Conservation (phyloP, 2,888 invertebrate species). For the Argyresthia goedartella region DNA sequence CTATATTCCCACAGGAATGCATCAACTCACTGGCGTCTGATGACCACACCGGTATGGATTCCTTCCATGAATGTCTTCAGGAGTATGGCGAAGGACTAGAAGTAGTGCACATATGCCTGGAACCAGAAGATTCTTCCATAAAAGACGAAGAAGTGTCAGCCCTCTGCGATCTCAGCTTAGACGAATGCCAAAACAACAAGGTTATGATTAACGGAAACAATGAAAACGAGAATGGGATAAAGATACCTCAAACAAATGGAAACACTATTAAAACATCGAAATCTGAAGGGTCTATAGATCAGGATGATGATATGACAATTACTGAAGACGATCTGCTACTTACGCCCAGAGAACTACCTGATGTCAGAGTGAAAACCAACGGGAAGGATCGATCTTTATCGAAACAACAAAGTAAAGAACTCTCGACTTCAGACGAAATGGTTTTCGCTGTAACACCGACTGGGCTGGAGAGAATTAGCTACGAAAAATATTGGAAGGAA, state of each 20-base stretch:
- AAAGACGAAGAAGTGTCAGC: constrained; percentile 63
- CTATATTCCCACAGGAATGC: constrained; percentile 47
- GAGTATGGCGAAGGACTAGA: constrained; percentile 75
- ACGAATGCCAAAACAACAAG: constrained; percentile 38
- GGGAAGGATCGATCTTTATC: constrained; percentile 38
- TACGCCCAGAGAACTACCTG: constrained; percentile 45
- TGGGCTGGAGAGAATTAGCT: constrained; percentile 62
- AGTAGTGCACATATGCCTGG: constrained; percentile 73
- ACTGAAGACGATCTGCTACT: constrained; percentile 56
- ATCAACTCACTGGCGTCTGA: constrained; percentile 70
- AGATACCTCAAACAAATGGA: constrained; percentile 8
- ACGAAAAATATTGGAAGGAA: constrained; percentile 63
- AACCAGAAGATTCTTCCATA: constrained; percentile 70
- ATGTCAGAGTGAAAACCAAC: constrained; percentile 40
- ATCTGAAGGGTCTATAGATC: constrained; percentile 55
- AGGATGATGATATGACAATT: constrained; percentile 63
- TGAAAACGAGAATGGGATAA: constrained; percentile 21
- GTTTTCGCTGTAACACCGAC: constrained; percentile 66
- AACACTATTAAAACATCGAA: constrained; percentile 21
- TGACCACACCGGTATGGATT: constrained; percentile 74
- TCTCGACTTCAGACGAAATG: constrained; percentile 67
- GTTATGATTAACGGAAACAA: constrained; percentile 23
- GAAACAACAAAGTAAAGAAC: constrained; percentile 62
- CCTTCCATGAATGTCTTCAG: constrained; percentile 75
- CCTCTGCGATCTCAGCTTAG: constrained; percentile 53